phyloP scores from a whole-genome alignment of 1,140 invertebrate genomes.

The Centruroides vittatus region DNA sequence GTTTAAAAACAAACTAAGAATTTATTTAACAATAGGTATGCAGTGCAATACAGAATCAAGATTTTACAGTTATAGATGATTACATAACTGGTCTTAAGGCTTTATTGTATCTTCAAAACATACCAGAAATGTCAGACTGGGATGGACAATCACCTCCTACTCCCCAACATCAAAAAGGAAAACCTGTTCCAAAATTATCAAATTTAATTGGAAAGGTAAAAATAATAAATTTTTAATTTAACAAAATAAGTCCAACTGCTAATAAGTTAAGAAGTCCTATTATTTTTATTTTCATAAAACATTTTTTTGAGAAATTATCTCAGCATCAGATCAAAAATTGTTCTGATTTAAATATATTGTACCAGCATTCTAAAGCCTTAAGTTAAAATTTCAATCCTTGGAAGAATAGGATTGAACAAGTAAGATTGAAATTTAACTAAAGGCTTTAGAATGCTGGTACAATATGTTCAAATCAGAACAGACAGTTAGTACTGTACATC shows the following conservation, averaged over 20 bases:
- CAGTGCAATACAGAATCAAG: constrained; percentile 96
- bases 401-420: too few relatives aligned
- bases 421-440: too few relatives aligned
- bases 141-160: constrained; percentile 87
- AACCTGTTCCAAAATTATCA: constrained; percentile 52
- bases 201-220: constrained; percentile 47
- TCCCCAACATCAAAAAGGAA: constrained; percentile 76
- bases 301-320: too few relatives aligned
- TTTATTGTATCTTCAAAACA: constrained; percentile 63
- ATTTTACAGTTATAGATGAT: constrained; percentile 88
- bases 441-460: too few relatives aligned
- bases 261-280: background rate
- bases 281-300: background rate
- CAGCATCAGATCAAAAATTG: too few relatives aligned
- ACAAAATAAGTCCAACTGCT: background rate
- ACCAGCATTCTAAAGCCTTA: too few relatives aligned
- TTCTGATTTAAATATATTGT: too few relatives aligned
- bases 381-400: too few relatives aligned
- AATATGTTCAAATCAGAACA: too few relatives aligned
- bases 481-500: too few relatives aligned
- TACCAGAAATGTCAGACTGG: constrained; percentile 55
- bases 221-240: background rate
- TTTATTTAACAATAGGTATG: constrained; percentile 47
- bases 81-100: constrained; percentile 82
- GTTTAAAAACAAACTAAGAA: too few relatives aligned